Conservation (phyloP, 2,888 invertebrate genomes). For the Phasia obesa region DNA sequence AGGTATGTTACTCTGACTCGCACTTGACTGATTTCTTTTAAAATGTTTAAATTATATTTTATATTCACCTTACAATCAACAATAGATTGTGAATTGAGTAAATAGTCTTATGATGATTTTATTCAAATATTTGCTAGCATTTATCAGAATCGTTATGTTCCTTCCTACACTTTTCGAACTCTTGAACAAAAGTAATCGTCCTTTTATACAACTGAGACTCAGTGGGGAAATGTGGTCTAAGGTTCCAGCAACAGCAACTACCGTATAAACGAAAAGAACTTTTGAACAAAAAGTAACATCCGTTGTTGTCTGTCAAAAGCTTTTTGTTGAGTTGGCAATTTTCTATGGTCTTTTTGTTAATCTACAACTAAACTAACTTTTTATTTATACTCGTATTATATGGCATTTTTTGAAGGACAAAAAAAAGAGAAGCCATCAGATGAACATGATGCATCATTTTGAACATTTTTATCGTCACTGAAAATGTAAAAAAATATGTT, state of each 20-base stretch:
- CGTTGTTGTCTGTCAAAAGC: constrained; percentile 61
- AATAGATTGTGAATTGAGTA: no score
- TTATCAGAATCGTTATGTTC: no score
- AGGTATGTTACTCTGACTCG: no score
- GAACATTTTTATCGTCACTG: constrained; percentile 28
- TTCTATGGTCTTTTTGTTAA: constrained; percentile 11
- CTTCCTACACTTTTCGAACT: no score
- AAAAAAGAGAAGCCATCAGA: constrained; percentile 15
- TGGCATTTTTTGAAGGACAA: constrained; percentile 5
- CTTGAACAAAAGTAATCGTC: neutral
- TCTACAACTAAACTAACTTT: constrained; percentile 28
- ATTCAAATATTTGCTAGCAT: no score
- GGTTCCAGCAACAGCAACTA: constrained; percentile 17
- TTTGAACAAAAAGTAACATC: constrained; percentile 36
- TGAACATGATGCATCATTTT: constrained; percentile 50
- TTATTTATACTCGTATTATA: constrained; percentile 16
- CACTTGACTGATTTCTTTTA: no score
- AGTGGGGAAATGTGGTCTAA: constrained; percentile 12
- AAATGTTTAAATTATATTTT: no score
- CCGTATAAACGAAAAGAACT: constrained; percentile 41
- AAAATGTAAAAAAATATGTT: constrained; percentile 34
- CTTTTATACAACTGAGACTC: neutral
- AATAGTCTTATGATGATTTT: no score
- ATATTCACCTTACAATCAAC: no score
- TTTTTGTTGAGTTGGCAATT: constrained; percentile 54